A percentile compares a stretch with the other conserved stretches of the same genome.
phyloP scores from a whole-genome alignment of 2,797 vertebrate genomes.

The Gila robusta region DNA sequence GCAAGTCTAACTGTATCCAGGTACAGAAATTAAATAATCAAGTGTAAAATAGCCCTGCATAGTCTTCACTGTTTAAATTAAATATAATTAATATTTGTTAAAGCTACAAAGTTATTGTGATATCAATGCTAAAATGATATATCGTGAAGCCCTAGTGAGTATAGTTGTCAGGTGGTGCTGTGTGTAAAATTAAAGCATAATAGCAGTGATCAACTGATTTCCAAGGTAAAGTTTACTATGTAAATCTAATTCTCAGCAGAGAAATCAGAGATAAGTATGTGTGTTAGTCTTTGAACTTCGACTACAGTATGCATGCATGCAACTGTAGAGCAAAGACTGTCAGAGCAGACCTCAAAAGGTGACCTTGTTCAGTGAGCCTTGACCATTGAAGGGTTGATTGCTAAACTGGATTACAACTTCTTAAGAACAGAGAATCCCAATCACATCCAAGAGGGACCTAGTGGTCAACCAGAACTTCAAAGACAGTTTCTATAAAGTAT shows the following conservation, averaged over 20 bases:
- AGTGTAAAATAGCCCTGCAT: background rate
- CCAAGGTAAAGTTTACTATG: slow-evolving; percentile 44
- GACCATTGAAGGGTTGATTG: slow-evolving; percentile 82
- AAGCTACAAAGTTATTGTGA: background rate
- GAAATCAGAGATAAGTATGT: slow-evolving; percentile 46
- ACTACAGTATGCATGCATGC: slow-evolving; percentile 65
- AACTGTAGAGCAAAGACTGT: slow-evolving; percentile 67
- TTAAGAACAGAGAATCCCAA: slow-evolving; percentile 77
- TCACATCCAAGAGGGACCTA: slow-evolving; percentile 49
- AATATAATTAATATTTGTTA: background rate
- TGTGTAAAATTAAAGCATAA: slow-evolving; percentile 31
- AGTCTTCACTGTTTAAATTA: background rate
- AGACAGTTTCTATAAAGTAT: background rate
- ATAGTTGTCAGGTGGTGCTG: background rate
- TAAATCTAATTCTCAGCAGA: slow-evolving; percentile 50
- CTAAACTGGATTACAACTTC: slow-evolving; percentile 81
- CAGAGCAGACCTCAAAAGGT: slow-evolving; percentile 77
- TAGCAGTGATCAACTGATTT: slow-evolving; percentile 39
- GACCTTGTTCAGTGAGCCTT: slow-evolving; percentile 82
- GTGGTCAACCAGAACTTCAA: slow-evolving; percentile 52
- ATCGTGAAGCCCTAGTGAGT: background rate
- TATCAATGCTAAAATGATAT: background rate
- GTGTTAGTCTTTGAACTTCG: slow-evolving; percentile 49
- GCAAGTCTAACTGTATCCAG: background rate
- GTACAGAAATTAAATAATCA: background rate